Base-by-base conservation (phyloP, 2,888 invertebrate genomes). In the Stenotaenia linearis region DNA sequence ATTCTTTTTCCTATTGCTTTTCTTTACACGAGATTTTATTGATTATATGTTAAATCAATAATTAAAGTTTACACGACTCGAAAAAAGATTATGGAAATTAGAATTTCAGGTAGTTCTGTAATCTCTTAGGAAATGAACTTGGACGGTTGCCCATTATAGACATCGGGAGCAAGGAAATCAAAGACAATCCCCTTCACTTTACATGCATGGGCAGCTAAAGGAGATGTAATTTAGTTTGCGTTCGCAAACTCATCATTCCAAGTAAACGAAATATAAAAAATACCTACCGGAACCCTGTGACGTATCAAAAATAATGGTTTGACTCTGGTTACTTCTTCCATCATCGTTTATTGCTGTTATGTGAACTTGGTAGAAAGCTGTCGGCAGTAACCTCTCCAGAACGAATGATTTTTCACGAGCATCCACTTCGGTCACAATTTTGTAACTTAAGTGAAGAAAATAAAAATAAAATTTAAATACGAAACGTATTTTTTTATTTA, bases 281-380 rank as follows among this genome's bases (percentile, higher is more conserved):
- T 25, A 69, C 69, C 25, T n/a, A 69, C 69, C 25, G 9, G 69
- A 69, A 25, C 69, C 69, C 28, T 69, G 69, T 69, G 75, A 37
- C 23, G 78, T 78, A 35, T 78, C 78, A 35, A 78, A 78, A 56
- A 61, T 30, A 30, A 78, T 32, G 18, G 78, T 78, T 30, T 78
- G 78, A 21, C 56, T 78, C 37, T 35, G 56, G 37, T 78, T 78
- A n/a, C 56, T 61, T 25, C 40, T 77, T 9, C 83, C 83, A 21
- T 81, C 61, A 23, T 81, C 81, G 78, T 82, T 83, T 37, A 78
- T 79, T 2, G 82, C 82, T 18, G 80, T 79, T 32, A 83, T 81
- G 25, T 82, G 79, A 21, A 83, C 82, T 56, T 81, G 79, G 80
- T 83, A 83, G 40, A 77, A 78, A 0, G 83, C 82, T 56, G 82